Conservation (phyloP, 2,888 invertebrate genomes). For the Nebria brevicollis region DNA sequence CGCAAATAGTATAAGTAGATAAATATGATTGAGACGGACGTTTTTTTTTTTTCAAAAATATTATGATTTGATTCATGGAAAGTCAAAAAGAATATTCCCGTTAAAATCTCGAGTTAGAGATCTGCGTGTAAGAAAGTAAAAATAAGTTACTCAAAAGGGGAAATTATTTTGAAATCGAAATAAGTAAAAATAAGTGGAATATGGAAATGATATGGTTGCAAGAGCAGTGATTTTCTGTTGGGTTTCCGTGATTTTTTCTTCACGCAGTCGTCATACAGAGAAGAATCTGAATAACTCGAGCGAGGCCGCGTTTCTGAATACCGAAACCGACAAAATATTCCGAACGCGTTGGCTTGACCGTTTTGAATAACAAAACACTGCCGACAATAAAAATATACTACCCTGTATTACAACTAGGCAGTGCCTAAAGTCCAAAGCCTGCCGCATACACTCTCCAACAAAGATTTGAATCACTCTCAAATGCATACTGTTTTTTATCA, state of each 20-base stretch:
- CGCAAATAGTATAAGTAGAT: no score
- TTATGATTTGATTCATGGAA: no score
- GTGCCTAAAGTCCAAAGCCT: conserved; percentile 23
- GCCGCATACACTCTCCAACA: conserved; percentile 22
- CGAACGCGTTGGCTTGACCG: conserved; percentile 52
- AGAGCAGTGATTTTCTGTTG: conserved; percentile 38
- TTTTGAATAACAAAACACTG: conserved; percentile 57
- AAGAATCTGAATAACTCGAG: conserved; percentile 37
- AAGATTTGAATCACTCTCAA: conserved; percentile 34
- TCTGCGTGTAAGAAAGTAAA: no score
- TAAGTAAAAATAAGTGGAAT: background rate
- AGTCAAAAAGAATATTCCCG: no score
- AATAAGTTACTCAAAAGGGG: no score
- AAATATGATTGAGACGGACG: no score
- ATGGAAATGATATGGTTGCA: background rate
- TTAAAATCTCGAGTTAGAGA: no score
- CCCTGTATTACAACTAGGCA: conserved; percentile 41
- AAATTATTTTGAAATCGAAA: no score
- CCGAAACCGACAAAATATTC: conserved; percentile 52
- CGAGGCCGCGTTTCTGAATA: conserved; percentile 18
- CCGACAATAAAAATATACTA: conserved; percentile 55
- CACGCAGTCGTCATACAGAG: conserved; percentile 47
- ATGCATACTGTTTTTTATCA: conserved; percentile 1
- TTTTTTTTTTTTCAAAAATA: no score
- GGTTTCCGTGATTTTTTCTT: conserved; percentile 39